Evolutionary conservation across 2,113 vertebrate species (phyloP).

Genomic region (Psittacara wagleri): DNA sequence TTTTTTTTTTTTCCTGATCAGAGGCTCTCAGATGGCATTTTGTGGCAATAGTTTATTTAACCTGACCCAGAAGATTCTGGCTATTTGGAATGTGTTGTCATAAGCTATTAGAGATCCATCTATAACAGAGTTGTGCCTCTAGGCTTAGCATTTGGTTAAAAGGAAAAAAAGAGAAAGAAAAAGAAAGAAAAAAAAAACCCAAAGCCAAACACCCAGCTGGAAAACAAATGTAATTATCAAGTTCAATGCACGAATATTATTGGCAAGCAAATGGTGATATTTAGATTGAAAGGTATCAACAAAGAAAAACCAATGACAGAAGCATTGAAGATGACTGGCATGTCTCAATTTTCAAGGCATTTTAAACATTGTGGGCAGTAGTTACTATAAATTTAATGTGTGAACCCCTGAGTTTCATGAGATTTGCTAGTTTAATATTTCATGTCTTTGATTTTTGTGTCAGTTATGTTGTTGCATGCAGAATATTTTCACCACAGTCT

Average conservation of each 20-base stretch:
- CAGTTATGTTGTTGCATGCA: not conserved
- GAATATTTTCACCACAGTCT: not conserved
- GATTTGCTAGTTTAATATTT: not conserved
- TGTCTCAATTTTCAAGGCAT: not conserved
- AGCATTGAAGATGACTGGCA: not conserved
- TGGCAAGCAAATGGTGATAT: not conserved
- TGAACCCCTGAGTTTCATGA: not conserved
- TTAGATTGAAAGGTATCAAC: not conserved
- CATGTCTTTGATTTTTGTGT: not conserved
- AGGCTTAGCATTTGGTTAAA: not conserved
- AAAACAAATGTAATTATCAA: not conserved
- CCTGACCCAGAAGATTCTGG: slow-evolving; percentile 42
- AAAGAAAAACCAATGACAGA: not conserved
- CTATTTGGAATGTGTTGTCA: slow-evolving; percentile 36
- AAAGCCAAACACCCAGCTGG: not conserved
- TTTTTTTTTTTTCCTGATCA: not conserved
- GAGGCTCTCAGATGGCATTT: slow-evolving; percentile 6
- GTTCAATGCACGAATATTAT: not conserved
- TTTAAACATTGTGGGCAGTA: not conserved
- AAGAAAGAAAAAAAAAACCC: not conserved
- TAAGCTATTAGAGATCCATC: slow-evolving; percentile 27
- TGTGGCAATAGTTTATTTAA: slow-evolving; percentile 59
- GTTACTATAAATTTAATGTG: not conserved
- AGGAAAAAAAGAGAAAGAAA: not conserved
- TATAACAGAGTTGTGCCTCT: not conserved